A percentile compares a stretch with the other conserved stretches of the same genome.
Conservation (phyloP, 2,113 vertebrate genomes). For the Oryzias melastigma region DNA sequence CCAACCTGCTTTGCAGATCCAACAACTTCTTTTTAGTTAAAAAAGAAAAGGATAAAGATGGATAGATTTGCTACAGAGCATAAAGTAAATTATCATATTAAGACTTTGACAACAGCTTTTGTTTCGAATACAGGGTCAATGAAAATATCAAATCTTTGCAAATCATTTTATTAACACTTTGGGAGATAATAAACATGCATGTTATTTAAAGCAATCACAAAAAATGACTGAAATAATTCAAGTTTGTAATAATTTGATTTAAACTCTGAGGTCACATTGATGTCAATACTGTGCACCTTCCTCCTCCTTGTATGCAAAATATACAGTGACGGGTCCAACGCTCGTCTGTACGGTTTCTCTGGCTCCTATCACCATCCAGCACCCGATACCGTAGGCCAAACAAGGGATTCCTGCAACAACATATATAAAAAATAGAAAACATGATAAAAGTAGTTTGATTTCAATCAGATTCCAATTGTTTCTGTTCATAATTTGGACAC, state of each 20-base stretch:
- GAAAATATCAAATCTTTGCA: no score
- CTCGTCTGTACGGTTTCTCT: constrained; percentile 91
- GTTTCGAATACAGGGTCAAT: no score
- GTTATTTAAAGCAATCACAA: no score
- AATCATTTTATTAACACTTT: no score
- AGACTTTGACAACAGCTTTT: no score
- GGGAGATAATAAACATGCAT: no score
- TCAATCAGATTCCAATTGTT: no score
- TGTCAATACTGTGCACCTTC: constrained; percentile 87
- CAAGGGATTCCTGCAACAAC: constrained; percentile 88
- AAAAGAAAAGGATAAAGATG: constrained; percentile 83
- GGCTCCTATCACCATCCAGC: constrained; percentile 91
- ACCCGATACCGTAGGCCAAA: constrained; percentile 91
- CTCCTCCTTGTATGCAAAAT: constrained; percentile 97
- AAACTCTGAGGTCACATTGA: constrained; percentile 7
- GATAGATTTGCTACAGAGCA: constrained; percentile 55
- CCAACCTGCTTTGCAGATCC: constrained; percentile 76
- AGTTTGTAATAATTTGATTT: constrained; percentile 51
- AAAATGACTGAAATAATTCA: constrained; percentile 5
- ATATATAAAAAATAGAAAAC: not conserved
- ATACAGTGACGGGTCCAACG: constrained; percentile 87
- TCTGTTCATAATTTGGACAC: no score
- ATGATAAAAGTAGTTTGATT: no score
- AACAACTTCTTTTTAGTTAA: constrained; percentile 77
- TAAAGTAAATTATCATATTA: constrained; percentile 24